These are phyloP conservation scores for Amblyopsis hoosieri DNA, from an alignment of 2,797 vertebrate species.

Conservation along the genomic window DNA sequence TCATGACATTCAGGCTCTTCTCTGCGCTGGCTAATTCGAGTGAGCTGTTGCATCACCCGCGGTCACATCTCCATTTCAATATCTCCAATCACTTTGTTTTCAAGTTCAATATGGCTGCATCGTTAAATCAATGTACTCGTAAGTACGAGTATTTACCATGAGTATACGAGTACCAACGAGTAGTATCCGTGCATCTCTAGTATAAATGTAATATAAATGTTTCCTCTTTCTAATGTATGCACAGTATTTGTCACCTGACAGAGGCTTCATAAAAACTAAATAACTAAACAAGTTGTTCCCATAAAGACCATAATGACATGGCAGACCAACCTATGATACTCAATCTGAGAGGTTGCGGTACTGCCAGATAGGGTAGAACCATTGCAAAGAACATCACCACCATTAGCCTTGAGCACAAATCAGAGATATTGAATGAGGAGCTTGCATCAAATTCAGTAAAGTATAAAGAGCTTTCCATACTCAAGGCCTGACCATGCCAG, in stretches of 20 bases:
- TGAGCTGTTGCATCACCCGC: no score
- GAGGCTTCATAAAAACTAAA: neutral
- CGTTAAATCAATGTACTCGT: no score
- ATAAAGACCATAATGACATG: slow-evolving; percentile 4
- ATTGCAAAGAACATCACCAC: neutral
- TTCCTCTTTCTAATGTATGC: slow-evolving; percentile 30
- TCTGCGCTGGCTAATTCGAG: no score
- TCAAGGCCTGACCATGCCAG: slow-evolving; percentile 28
- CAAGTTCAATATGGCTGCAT: no score
- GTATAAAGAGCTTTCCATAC: slow-evolving; percentile 34
- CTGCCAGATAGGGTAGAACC: slow-evolving; percentile 22
- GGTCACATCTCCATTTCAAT: no score
- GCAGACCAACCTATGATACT: slow-evolving; percentile 9
- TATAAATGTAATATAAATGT: neutral
- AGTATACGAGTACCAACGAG: no score
- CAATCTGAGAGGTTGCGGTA: slow-evolving; percentile 33
- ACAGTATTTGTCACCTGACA: neutral
- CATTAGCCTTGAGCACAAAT: no score
- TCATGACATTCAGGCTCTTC: no score
- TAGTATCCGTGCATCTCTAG: no score
- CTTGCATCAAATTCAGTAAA: slow-evolving; percentile 31
- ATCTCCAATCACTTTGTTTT: no score
- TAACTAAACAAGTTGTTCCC: neutral
- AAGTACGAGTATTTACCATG: no score
- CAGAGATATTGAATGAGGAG: neutral